Evolutionary conservation across 2,888 invertebrate genomes (phyloP).

Genomic region (Hypselothyrea guttata): DNA sequence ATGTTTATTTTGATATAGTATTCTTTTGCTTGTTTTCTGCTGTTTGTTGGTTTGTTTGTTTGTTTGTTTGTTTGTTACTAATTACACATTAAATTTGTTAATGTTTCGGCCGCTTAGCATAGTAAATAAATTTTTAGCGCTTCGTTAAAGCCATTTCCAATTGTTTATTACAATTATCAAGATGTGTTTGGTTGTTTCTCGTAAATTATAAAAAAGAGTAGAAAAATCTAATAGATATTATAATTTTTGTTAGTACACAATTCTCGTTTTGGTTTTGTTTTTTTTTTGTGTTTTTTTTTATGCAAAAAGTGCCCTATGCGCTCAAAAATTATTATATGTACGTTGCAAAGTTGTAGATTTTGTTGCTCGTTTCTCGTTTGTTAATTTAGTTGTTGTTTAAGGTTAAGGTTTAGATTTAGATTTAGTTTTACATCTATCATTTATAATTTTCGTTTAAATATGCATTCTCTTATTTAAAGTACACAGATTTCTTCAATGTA

Average conservation of each 20-base stretch:
- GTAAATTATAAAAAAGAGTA: conserved; percentile 77
- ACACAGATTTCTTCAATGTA: conserved; percentile 54
- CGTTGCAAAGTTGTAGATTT: conserved; percentile 9
- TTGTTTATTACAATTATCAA: conserved; percentile 63
- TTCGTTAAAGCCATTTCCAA: conserved; percentile 55
- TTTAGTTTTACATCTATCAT: conserved; percentile 11
- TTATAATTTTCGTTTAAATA: conserved; percentile 23
- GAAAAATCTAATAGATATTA: conserved; percentile 75
- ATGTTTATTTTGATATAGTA: conserved; percentile 33
- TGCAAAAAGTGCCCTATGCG: conserved; percentile 76
- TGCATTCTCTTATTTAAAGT: conserved; percentile 50
- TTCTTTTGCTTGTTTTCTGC: conserved; percentile 20
- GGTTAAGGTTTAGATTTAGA: conserved; percentile 30
- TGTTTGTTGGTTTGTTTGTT: conserved; percentile 30
- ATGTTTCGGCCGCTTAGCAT: conserved; percentile 65
- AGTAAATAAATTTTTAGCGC: conserved; percentile 52
- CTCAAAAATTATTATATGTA: conserved; percentile 69
- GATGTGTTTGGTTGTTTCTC: conserved; percentile 59
- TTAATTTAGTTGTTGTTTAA: conserved; percentile 20
- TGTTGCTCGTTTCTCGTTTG: conserved; percentile 34
- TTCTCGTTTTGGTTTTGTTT: conserved; percentile 45
- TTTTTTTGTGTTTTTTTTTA: no score
- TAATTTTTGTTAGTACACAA: conserved; percentile 58
- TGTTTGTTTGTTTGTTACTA: conserved; percentile 15
- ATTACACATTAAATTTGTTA: conserved; percentile 17